A percentile compares a stretch with the other conserved stretches of the same genome.
phyloP scores from a whole-genome alignment of 2,797 vertebrate genomes.

The Chloroceryle inda region DNA sequence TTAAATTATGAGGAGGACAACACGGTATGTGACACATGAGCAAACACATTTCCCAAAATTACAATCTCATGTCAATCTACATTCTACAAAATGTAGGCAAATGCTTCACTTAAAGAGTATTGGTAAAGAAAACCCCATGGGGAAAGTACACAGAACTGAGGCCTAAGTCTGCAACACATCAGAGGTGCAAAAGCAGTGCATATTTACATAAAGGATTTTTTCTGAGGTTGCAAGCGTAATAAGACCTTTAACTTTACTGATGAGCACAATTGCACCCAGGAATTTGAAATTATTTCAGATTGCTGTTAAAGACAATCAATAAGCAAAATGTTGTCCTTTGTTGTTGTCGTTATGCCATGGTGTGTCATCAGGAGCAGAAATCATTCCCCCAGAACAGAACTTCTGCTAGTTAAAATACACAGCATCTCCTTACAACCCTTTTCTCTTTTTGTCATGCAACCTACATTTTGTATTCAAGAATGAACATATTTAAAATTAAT shows the following conservation, averaged over 20 bases:
- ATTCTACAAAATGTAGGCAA: background rate
- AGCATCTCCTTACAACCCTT: background rate
- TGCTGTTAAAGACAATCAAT: background rate
- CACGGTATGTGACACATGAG: rapidly evolving
- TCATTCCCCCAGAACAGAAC: background rate
- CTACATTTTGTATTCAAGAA: background rate
- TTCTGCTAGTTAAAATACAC: background rate
- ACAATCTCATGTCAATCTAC: background rate
- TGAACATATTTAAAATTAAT: constrained; percentile 22
- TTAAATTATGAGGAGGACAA: background rate
- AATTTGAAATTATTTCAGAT: background rate
- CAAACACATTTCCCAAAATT: background rate
- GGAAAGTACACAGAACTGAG: background rate
- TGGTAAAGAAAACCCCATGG: background rate
- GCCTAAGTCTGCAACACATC: background rate
- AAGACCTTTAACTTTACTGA: background rate
- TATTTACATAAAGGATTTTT: background rate
- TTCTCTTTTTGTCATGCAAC: background rate
- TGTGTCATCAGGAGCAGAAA: background rate
- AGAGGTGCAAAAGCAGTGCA: background rate
- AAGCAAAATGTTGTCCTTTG: background rate
- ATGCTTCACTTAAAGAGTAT: background rate
- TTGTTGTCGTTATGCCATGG: background rate
- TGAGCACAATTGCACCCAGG: background rate
- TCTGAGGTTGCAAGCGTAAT: background rate